Evolutionary conservation across 1,140 invertebrate species (phyloP), one percentile per base, ranked within the genome.

Genomic region (Halesus radiatus): DNA sequence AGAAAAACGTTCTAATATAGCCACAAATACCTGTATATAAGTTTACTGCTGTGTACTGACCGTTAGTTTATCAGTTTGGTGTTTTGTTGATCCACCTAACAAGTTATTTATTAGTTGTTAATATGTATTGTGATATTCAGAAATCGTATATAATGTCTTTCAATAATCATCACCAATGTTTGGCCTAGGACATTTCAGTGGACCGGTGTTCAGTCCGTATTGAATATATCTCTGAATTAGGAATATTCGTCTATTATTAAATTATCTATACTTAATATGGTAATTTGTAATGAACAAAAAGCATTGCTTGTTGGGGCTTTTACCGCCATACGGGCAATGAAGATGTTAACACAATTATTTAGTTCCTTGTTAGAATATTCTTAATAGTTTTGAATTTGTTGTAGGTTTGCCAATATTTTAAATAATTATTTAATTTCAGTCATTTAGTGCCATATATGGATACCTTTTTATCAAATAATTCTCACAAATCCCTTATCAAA

Each of bases 41-140:
- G 3, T 37, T 37, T 6, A 37, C 3, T 37, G 7, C 1, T n/a
- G n/a, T n/a, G n/a, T 37, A 37, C 26, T 29, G 7, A 10, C 37
- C 1, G 37, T 45, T 45, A 13, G 37, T 45, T 45, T 45, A 37
- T 8, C 32, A 10, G 1, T 45, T 45, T 10, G 37, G 37, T 13
- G 37, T 45, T 45, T 7, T 45, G 37, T 45, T 45, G 10, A 8
- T 10, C 37, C 37, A 45, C 37, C 37, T 10, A 10, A 45, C 37
- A 45, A 45, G 37, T 45, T 45, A 0, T 45, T 10, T 32, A 66
- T 66, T 66, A 66, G 62, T 66, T 26, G 26, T 66, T 66, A 66
- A 66, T 66, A n/a, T n/a, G n/a, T n/a, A 66, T 66, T 72, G 68
- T 72, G 68, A 72, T 72, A 72, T 52, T 66, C 62, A 66, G 29